These are phyloP conservation scores for Oreochromis spilurus DNA, from an alignment of 2,113 vertebrate species.

Conservation along the genomic window DNA sequence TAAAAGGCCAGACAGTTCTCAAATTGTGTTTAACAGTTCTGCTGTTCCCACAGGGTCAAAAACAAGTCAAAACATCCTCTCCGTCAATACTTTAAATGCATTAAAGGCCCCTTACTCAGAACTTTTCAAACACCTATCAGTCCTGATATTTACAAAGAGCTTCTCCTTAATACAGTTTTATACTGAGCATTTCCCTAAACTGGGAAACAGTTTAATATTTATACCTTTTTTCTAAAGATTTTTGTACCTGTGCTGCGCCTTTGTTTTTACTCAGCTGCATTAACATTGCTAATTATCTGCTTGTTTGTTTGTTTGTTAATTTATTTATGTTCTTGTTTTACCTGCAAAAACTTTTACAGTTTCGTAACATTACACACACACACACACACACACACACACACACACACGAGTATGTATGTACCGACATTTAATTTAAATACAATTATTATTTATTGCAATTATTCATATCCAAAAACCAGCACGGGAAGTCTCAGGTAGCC, in stretches of 20 bases:
- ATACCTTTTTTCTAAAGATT: not conserved
- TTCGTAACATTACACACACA: not conserved
- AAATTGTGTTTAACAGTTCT: not conserved
- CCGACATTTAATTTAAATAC: not conserved
- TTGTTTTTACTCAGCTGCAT: accelerated
- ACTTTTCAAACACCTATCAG: not conserved
- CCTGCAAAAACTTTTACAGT: not conserved
- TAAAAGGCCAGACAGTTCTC: not conserved
- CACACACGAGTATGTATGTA: too few species aligned
- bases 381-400: too few species aligned
- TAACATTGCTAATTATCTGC: not conserved
- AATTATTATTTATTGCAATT: not conserved
- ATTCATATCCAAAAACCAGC: not conserved
- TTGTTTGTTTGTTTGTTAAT: not conserved
- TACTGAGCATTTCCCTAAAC: not conserved
- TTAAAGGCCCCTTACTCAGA: not conserved
- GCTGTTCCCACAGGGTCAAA: not conserved
- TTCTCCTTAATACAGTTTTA: not conserved
- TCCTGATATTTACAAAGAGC: not conserved
- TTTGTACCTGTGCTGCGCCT: not conserved
- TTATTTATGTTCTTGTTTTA: not conserved
- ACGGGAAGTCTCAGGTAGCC: not conserved
- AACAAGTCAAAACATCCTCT: not conserved
- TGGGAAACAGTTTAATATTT: not conserved
- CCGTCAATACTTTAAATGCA: not conserved